Percentiles rank a stretch among this genome's conserved stretches.
These are phyloP conservation scores for Cichlasoma orientale DNA, from an alignment of 2,797 vertebrate species.

Conservation along the genomic window DNA sequence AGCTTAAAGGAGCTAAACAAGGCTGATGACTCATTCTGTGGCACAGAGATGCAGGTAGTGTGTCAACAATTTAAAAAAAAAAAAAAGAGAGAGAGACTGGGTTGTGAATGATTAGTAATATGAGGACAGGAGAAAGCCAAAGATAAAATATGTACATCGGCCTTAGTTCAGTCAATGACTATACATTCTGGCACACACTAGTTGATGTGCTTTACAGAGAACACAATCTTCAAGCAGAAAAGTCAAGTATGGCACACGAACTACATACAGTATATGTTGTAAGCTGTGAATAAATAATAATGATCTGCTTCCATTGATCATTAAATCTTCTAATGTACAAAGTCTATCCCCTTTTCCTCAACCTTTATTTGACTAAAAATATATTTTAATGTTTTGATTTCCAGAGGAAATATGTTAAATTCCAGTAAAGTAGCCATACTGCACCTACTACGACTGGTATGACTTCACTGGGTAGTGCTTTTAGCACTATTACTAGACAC, in stretches of 20 bases:
- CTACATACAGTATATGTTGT: neutral
- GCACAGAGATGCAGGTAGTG: conserved; percentile 21
- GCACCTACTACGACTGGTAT: conserved; percentile 8
- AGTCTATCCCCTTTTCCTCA: neutral
- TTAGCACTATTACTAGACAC: conserved; percentile 40
- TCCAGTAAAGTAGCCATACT: neutral
- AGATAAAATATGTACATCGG: neutral
- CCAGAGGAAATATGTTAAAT: neutral
- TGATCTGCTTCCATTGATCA: neutral
- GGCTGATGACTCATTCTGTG: conserved; percentile 35
- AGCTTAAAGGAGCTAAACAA: conserved; percentile 31
- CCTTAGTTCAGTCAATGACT: neutral
- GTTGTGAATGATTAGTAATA: neutral
- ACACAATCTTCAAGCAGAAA: neutral
- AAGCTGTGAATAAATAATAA: conserved; percentile 8
- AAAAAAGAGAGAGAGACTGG: neutral
- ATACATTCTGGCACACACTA: neutral
- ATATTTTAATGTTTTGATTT: neutral
- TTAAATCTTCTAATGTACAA: neutral
- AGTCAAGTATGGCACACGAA: neutral
- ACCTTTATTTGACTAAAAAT: neutral
- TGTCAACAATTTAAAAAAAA: neutral
- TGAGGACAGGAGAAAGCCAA: neutral
- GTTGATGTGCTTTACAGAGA: conserved; percentile 1
- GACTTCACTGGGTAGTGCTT: conserved; percentile 35